Evolutionary conservation across 2,113 vertebrate genomes (phyloP).

Genomic region (Larimichthys crocea): DNA sequence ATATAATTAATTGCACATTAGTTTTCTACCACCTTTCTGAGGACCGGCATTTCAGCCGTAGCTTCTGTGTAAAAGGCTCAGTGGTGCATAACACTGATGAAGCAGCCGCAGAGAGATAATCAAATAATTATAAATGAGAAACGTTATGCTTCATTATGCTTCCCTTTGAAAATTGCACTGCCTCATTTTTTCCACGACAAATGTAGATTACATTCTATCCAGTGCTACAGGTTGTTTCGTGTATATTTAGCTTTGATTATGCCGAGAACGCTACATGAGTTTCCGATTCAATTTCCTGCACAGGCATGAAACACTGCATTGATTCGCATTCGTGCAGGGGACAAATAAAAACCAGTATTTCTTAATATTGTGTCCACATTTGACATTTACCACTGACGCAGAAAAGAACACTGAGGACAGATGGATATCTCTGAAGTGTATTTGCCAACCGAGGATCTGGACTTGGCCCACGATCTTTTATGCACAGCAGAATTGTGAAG

Average conservation of each 20-base stretch:
- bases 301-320: neutral
- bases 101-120: constrained; percentile 67
- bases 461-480: neutral
- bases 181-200: constrained; percentile 59
- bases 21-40: constrained; percentile 27
- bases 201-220: constrained; percentile 63
- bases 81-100: constrained; percentile 50
- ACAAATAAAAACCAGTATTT: neutral
- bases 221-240: constrained; percentile 64
- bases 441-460: neutral
- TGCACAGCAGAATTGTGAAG: no score
- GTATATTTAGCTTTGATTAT: constrained; percentile 68
- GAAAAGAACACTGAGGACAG: neutral
- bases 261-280: constrained; percentile 10
- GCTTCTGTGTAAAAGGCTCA: constrained; percentile 36
- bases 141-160: constrained; percentile 65
- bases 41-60: constrained; percentile 17
- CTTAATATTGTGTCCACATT: neutral
- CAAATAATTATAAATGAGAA: constrained; percentile 73
- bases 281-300: constrained; percentile 57
- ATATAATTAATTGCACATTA: constrained; percentile 45
- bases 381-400: constrained; percentile 2
- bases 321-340: neutral
- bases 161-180: constrained; percentile 64
- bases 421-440: neutral